Conservation (phyloP, 2,888 invertebrate species). For the Trichacis sp. region DNA sequence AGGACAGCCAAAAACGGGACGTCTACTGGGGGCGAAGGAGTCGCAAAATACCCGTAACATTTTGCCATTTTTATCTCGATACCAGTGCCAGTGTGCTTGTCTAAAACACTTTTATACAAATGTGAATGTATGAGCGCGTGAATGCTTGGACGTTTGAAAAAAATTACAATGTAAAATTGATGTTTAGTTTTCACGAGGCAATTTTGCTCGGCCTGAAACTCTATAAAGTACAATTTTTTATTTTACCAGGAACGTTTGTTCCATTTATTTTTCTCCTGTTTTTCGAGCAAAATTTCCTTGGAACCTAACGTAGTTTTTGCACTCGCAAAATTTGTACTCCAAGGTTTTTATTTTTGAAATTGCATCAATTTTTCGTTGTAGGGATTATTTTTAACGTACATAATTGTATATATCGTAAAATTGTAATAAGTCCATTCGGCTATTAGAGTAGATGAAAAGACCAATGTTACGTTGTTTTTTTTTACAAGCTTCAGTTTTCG, state of each 20-base stretch:
- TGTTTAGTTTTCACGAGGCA: not conserved
- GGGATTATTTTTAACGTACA: constrained; percentile 20
- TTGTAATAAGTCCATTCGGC: constrained; percentile 29
- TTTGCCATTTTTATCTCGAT: constrained; percentile 33
- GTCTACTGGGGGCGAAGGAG: constrained; percentile 1
- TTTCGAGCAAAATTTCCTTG: too few species aligned
- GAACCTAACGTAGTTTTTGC: too few species aligned
- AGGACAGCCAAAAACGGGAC: constrained; percentile 23
- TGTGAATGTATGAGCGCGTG: constrained; percentile 24
- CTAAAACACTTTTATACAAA: constrained; percentile 40
- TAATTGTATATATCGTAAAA: constrained; percentile 38
- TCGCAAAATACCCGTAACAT: constrained; percentile 31
- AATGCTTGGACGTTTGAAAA: not conserved
- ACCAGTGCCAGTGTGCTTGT: constrained; percentile 40
- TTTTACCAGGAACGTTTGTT: too few species aligned
- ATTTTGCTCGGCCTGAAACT: too few species aligned
- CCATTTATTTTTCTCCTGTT: not conserved
- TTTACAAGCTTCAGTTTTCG: constrained; percentile 28
- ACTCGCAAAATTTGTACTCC: constrained; percentile 27
- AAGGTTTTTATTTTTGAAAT: not conserved
- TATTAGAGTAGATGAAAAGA: constrained; percentile 27
- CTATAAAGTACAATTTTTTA: too few species aligned
- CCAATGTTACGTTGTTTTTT: constrained; percentile 39
- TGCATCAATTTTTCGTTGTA: constrained; percentile 17
- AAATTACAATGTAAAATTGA: not conserved